These are phyloP conservation scores for Protonemura montana DNA, from an alignment of 2,888 invertebrate genomes.

Conservation along the genomic window DNA sequence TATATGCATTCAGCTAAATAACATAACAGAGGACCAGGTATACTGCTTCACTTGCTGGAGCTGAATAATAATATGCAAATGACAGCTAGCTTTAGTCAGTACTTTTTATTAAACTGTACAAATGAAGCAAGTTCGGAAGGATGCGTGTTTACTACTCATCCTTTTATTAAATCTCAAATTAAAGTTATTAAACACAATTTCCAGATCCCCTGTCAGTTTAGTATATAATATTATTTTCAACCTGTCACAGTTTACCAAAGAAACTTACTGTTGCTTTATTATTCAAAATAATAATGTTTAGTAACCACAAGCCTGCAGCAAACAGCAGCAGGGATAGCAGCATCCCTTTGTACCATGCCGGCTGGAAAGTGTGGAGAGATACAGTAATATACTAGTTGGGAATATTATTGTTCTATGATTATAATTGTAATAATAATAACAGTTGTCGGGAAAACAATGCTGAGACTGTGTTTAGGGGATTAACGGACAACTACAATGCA, in stretches of 20 bases:
- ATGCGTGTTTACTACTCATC: constrained; percentile 10
- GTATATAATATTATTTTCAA: neutral
- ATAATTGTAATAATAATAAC: neutral
- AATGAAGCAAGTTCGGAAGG: neutral
- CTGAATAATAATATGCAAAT: neutral
- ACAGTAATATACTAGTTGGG: neutral
- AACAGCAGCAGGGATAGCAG: neutral
- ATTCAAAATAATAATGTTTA: neutral
- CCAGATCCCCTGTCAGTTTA: constrained; percentile 22
- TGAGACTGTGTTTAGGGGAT: neutral
- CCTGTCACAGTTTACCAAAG: constrained; percentile 13
- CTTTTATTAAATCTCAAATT: constrained; percentile 28
- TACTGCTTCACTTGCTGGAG: neutral
- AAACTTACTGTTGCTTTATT: neutral
- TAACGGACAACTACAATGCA: neutral
- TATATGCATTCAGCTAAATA: neutral
- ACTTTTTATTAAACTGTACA: neutral
- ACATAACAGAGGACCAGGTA: neutral
- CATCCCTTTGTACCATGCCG: neutral
- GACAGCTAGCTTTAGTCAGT: neutral
- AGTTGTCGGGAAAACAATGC: neutral
- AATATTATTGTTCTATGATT: constrained; percentile 4
- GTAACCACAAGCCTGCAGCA: constrained; percentile 3
- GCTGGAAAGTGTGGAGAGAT: neutral
- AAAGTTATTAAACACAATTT: constrained; percentile 25